Evolutionary conservation across 2,797 vertebrate species (phyloP).

Genomic region (Danio aesculapii): DNA sequence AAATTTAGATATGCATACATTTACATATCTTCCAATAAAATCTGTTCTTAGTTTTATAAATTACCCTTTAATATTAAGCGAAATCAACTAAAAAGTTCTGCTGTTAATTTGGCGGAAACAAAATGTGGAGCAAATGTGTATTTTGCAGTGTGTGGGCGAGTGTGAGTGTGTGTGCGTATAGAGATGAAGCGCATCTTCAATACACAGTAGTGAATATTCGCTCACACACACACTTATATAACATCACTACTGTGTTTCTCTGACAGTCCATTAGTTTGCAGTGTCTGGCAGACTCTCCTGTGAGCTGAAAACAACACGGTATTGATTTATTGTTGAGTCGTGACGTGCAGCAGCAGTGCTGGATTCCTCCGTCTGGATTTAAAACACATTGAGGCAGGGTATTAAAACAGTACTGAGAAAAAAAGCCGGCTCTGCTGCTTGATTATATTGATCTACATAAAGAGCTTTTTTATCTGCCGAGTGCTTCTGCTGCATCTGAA

Average conservation of each 20-base stretch:
- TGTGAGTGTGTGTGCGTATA: background rate
- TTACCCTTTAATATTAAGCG: background rate
- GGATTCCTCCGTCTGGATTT: background rate
- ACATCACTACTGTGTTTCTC: conserved; percentile 28
- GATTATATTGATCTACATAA: conserved; percentile 7
- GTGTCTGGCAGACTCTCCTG: conserved; percentile 17
- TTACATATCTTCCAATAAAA: no score
- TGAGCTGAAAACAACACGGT: conserved; percentile 16
- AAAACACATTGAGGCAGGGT: background rate
- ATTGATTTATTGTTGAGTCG: conserved; percentile 36
- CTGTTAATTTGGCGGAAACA: background rate
- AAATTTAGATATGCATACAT: no score
- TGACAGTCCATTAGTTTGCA: conserved; percentile 11
- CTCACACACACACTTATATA: conserved; percentile 45
- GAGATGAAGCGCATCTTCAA: conserved; percentile 40
- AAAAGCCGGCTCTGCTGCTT: background rate
- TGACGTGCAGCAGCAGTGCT: background rate
- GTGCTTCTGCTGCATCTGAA: conserved; percentile 1
- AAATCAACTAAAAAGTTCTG: background rate
- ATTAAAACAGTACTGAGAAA: background rate
- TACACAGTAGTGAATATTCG: conserved; percentile 36
- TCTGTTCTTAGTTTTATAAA: no score
- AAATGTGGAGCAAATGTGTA: conserved; percentile 9
- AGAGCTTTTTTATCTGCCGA: background rate
- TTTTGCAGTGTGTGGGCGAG: conserved; percentile 20